Evolutionary conservation across 2,113 vertebrate genomes (phyloP).

Genomic region (Sclerurus mexicanus): DNA sequence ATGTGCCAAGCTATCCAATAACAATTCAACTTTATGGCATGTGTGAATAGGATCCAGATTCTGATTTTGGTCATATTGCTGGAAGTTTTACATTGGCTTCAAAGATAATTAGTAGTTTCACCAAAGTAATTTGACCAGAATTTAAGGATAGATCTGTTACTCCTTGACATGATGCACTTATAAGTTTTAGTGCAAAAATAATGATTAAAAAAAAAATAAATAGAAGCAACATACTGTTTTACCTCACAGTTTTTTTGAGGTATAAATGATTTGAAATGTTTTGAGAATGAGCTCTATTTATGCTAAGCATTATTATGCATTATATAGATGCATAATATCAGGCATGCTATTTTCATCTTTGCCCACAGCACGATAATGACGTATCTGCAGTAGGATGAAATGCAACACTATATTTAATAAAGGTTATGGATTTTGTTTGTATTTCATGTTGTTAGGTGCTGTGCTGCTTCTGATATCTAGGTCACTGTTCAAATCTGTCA

Average conservation of each 20-base stretch:
- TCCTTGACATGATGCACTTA: neutral
- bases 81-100: neutral
- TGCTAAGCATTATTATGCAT: neutral
- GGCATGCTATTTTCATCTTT: slow-evolving; percentile 5
- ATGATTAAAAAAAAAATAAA: neutral
- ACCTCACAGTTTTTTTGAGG: neutral
- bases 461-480: neutral
- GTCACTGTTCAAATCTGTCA: neutral
- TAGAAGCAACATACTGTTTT: neutral
- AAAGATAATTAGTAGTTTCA: neutral
- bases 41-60: slow-evolving; percentile 25
- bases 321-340: slow-evolving; percentile 18
- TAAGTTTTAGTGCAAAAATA: neutral
- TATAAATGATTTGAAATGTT: neutral
- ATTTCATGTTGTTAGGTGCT: neutral
- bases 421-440: slow-evolving; percentile 26
- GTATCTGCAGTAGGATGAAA: neutral
- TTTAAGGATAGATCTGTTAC: neutral
- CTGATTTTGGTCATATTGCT: slow-evolving; percentile 3
- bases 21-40: neutral
- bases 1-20: neutral
- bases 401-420: neutral
- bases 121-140: neutral
- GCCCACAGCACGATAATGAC: neutral
- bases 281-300: neutral